Base-by-base conservation (phyloP, 1,140 invertebrate species). In the Papilio helenus region DNA sequence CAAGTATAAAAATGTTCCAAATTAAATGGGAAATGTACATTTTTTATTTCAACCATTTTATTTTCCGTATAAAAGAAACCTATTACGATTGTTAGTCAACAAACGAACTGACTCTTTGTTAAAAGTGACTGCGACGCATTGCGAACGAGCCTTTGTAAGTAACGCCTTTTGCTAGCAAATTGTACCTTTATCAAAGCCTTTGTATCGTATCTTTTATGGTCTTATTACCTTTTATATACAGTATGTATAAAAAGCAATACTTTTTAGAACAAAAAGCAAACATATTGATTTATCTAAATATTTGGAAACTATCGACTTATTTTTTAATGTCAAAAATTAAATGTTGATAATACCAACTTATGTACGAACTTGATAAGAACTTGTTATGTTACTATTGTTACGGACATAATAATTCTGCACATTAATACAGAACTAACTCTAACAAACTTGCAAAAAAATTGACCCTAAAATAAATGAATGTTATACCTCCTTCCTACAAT, bases 71-170 rank as follows among this genome's bases (percentile, higher is more conserved):
- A 55, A 20, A 55, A 5, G 51, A 55, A 55, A 55, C 18, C 18
- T 20, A 55, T 55, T 20, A 55, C n/a, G 51, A 20, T 55, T 20
- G 51, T 55, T 55, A 20, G 51, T 0, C 8, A 20, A 18, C n/a
- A 55, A 55, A 55, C 51, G 51, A 55, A 55, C 51, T 55, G 51
- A 20, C n/a, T 55, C 51, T 55, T 55, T 55, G 51, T 55, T 55
- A 55, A 55, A 55, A 55, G 51, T 55, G n/a, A 55, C n/a, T 55
- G 51, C 18, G 51, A 18, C 5, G 51, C 14, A 16, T 8, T n/a
- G 1, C 18, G 18, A n/a, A 9, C 44, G 18, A 55, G 51, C 5
- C n/a, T 55, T 55, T 55, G 18, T 55, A 51, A 51, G 16, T 16
- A 55, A 55, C 16, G 51, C 51, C n/a, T 55, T 55, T 55, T 55